Conservation (phyloP, 2,797 vertebrate species). For the Ciconia nigra region DNA sequence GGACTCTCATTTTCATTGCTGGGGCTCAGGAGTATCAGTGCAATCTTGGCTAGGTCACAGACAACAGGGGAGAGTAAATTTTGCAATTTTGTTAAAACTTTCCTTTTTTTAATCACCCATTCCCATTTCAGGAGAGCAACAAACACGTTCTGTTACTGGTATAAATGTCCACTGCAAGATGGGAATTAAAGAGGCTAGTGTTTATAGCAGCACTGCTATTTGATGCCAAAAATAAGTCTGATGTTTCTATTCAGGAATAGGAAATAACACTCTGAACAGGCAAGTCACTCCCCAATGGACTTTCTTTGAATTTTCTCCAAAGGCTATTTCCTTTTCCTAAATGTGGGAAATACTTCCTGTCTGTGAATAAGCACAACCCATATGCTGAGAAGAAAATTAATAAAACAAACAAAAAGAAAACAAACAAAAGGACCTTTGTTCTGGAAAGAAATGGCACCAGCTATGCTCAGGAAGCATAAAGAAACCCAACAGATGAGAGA, state of each 20-base stretch:
- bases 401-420: slow-evolving; percentile 46
- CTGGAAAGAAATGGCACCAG: slow-evolving; percentile 11
- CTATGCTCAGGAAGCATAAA: slow-evolving; percentile 8
- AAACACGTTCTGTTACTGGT: neutral
- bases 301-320: slow-evolving; percentile 58
- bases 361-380: neutral
- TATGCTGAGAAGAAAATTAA: slow-evolving; percentile 17
- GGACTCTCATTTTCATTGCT: neutral
- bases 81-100: neutral
- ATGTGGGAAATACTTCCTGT: slow-evolving; percentile 60
- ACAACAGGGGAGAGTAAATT: neutral
- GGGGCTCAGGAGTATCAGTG: neutral
- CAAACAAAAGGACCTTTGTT: slow-evolving; percentile 37
- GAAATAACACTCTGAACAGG: slow-evolving; percentile 26
- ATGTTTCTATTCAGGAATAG: slow-evolving; percentile 35
- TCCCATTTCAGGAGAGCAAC: neutral
- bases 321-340: slow-evolving; percentile 62
- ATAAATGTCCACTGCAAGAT: neutral
- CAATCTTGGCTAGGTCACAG: neutral
- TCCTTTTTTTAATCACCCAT: neutral
- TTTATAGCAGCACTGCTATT: neutral
- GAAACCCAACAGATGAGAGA: slow-evolving; percentile 23
- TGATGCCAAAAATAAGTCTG: slow-evolving; percentile 50
- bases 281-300: neutral
- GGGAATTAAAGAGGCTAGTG: slow-evolving; percentile 18